Conservation (phyloP, 2,888 invertebrate genomes). For the Luperina nickerlii region DNA sequence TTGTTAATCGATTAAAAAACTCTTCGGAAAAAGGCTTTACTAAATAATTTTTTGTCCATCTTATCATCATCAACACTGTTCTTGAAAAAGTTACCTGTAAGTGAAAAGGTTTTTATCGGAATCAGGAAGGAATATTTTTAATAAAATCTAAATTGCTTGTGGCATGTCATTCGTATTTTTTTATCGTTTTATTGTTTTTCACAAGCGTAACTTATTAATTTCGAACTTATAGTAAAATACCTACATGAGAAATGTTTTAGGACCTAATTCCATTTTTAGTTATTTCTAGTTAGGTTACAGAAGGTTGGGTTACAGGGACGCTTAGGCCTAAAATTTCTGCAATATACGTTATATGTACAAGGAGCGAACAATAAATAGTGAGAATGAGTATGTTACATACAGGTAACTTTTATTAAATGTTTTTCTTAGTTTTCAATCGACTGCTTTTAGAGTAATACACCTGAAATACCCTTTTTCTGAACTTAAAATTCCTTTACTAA, state of each 20-base stretch:
- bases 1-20: background rate
- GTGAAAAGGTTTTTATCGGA: background rate
- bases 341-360: background rate
- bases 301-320: too few species aligned
- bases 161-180: background rate
- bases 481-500: too few species aligned
- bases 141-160: background rate
- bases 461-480: too few species aligned
- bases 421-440: too few species aligned
- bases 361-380: too few species aligned
- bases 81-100: background rate
- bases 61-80: background rate
- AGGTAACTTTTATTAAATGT: too few species aligned
- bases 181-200: background rate
- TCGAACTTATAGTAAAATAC: background rate
- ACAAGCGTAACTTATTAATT: background rate
- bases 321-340: background rate
- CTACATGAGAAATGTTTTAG: too few species aligned
- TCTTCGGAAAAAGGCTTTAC: background rate
- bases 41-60: background rate
- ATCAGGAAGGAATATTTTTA: conserved; percentile 6
- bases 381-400: too few species aligned
- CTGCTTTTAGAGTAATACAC: too few species aligned
- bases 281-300: background rate
- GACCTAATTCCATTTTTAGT: background rate